Conservation (phyloP, 2,888 invertebrate species). For the Acronicta psi region DNA sequence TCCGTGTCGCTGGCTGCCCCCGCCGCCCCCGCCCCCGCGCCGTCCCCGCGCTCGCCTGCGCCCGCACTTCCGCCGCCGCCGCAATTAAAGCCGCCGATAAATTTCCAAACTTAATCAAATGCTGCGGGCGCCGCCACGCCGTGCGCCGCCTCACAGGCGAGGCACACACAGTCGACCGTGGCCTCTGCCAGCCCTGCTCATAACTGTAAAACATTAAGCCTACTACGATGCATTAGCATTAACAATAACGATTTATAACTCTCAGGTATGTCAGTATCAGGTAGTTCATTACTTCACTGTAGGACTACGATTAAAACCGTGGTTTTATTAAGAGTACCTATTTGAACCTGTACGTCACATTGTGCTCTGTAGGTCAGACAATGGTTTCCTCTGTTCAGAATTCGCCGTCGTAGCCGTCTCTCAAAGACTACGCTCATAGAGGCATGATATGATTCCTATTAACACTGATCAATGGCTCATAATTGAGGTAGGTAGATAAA, state of each 20-base stretch:
- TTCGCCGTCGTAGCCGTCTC: too few relatives aligned
- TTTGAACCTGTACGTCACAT: too few relatives aligned
- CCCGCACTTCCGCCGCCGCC: constrained; percentile 49
- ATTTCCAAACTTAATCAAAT: constrained; percentile 63
- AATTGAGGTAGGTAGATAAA: too few relatives aligned
- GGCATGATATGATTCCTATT: too few relatives aligned
- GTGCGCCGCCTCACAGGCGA: constrained; percentile 18
- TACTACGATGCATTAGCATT: not conserved
- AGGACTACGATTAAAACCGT: too few relatives aligned
- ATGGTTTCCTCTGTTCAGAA: too few relatives aligned
- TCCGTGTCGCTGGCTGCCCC: constrained; percentile 83
- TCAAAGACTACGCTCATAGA: too few relatives aligned
- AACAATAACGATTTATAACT: not conserved
- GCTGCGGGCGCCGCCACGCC: constrained; percentile 6
- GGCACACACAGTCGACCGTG: constrained; percentile 6
- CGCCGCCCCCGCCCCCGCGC: constrained; percentile 35
- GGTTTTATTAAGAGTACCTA: too few relatives aligned
- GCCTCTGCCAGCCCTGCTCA: constrained; percentile 9
- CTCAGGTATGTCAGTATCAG: too few relatives aligned
- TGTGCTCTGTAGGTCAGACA: too few relatives aligned
- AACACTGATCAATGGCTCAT: too few relatives aligned
- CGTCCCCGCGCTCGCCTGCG: constrained; percentile 23
- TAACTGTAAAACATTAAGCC: constrained; percentile 26
- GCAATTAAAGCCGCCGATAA: constrained; percentile 65
- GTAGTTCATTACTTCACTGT: too few relatives aligned